phyloP scores from a whole-genome alignment of 2,113 vertebrate genomes.

The Bos indicus region DNA sequence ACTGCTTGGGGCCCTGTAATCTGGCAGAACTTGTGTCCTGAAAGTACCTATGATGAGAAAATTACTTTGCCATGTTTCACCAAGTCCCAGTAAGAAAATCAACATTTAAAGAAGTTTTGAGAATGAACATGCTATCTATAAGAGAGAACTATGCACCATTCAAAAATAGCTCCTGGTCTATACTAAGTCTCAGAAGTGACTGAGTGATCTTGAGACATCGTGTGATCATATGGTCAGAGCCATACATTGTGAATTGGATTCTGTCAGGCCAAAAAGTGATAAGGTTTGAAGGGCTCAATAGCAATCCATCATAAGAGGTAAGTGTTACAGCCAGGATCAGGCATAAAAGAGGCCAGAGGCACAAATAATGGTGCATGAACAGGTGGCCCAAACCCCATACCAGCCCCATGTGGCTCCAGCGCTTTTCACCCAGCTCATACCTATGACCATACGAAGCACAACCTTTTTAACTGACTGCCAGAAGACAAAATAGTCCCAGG shows the following conservation, averaged over 20 bases:
- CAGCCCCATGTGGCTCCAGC: not conserved
- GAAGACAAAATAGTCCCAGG: not conserved
- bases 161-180: not conserved
- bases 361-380: not conserved
- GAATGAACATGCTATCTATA: not conserved
- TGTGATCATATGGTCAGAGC: not conserved
- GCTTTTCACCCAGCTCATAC: not conserved
- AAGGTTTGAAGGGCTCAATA: not conserved
- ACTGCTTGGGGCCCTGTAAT: not conserved
- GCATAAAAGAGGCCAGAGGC: not conserved
- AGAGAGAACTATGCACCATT: not conserved
- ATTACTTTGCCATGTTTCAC: not conserved
- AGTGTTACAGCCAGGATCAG: not conserved
- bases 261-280: not conserved
- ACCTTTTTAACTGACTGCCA: not conserved
- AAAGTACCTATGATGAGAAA: not conserved
- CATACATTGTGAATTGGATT: not conserved
- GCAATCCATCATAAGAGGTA: not conserved
- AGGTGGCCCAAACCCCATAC: not conserved
- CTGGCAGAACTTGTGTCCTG: not conserved
- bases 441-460: not conserved
- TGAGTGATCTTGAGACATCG: not conserved
- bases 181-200: not conserved
- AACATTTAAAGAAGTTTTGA: not conserved
- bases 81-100: not conserved